Evolutionary conservation across 2,113 vertebrate species (phyloP), one percentile per base, ranked within the genome.

Genomic region (Nycticryphes semicollaris): DNA sequence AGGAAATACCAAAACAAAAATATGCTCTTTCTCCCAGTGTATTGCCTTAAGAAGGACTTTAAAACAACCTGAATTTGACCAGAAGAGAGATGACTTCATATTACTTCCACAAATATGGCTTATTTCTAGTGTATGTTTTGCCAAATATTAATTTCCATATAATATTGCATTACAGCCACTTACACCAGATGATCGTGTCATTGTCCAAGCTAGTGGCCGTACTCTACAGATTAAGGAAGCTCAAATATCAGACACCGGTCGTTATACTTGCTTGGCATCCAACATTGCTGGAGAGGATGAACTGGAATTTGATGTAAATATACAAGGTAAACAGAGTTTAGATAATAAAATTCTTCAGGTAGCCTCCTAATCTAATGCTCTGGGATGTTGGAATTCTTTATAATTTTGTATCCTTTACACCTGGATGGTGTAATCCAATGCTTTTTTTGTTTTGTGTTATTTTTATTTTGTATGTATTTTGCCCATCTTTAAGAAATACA

Each of bases 251-350:
- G 99, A 99, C 95, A 99, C 99, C 0, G 99, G 99, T 25, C 98
- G 99, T 45, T 99, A 99, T 72, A 99, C 99, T 74, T 99, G 99
- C 76, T 89, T 99, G 66, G 99, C 99, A 45, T 99, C 98, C 78
- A 99, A 99, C 84, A 62, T 99, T 60, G 99, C 98, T 85, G 99
- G 99, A 76, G 99, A 99, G 96, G 99, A 99, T 95, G 99, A 99
- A 97, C 96, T 99, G 98, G 99, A 99, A 97, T 99, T 99, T 98
- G 99, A 99, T 98, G 99, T 99, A 98, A 99, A 98, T 98, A 98
- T 99, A 98, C 99, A 99, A 99, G 99, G 99, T 99, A 98, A 98
- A 57, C n/a, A 69, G 39, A 72, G 16, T 62, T 82, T 17, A 37
- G 20, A 90, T 64, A 54, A 63, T 53, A 35, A 43, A 88, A 45